A percentile compares a stretch with the other conserved stretches of the same genome.
phyloP scores from a whole-genome alignment of 2,888 invertebrate species.

The Apomyelois bistriatella region DNA sequence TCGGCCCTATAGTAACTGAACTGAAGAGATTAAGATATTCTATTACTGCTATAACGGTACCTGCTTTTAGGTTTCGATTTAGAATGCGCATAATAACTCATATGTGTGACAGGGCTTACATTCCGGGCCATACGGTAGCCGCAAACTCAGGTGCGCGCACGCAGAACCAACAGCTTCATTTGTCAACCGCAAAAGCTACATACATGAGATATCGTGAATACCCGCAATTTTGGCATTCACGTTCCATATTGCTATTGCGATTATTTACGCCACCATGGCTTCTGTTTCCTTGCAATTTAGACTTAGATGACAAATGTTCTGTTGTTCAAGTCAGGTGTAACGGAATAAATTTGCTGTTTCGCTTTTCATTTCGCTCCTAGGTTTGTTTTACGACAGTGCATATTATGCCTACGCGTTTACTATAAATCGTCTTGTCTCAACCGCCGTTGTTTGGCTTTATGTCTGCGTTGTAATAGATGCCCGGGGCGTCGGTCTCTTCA shows the following conservation, averaged over 20 bases:
- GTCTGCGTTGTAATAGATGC: conserved; percentile 9
- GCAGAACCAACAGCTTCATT: conserved; percentile 58
- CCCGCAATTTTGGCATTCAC: conserved; percentile 61
- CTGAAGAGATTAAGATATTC: neutral
- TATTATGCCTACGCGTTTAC: conserved; percentile 9
- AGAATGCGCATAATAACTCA: conserved; percentile 18
- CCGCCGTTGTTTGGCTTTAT: conserved; percentile 9
- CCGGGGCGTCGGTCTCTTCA: conserved; percentile 24
- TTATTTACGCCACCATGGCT: conserved; percentile 43
- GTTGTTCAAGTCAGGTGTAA: conserved; percentile 34
- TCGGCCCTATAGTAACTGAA: no score
- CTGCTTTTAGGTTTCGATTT: conserved; percentile 9
- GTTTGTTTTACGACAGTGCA: conserved; percentile 9
- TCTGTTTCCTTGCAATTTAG: conserved; percentile 54
- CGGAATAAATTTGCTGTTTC: conserved; percentile 31
- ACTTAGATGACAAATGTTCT: conserved; percentile 46
- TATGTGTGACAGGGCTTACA: conserved; percentile 22
- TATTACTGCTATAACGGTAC: conserved; percentile 1
- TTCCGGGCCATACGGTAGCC: conserved; percentile 42
- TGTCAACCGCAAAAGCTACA: conserved; percentile 62
- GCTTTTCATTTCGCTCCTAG: conserved; percentile 26
- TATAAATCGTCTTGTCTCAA: conserved; percentile 9
- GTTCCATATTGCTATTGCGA: conserved; percentile 46
- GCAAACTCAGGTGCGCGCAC: conserved; percentile 33
- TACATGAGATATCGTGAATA: conserved; percentile 56